Evolutionary conservation across 2,113 vertebrate species (phyloP).

Genomic region (Erythrocebus patas): DNA sequence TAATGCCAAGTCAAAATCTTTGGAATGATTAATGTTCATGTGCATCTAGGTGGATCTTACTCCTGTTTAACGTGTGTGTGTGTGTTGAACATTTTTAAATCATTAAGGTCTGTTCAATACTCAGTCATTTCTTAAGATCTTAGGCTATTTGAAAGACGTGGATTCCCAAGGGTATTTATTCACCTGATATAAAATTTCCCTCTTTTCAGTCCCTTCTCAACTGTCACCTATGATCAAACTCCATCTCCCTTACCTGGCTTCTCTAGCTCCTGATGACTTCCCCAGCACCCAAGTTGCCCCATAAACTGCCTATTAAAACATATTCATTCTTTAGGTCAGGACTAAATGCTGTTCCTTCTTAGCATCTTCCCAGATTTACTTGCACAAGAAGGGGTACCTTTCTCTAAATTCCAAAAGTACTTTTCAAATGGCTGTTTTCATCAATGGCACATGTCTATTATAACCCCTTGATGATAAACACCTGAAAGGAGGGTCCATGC

Average conservation of each 20-base stretch:
- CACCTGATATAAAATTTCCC: rapidly evolving
- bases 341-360: rapidly evolving
- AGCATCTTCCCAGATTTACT: rapidly evolving
- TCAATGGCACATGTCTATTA: background rate
- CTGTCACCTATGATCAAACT: rapidly evolving
- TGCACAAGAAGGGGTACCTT: rapidly evolving
- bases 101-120: background rate
- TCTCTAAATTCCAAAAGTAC: background rate
- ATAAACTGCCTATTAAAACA: background rate
- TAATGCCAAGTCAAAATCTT: no score
- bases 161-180: rapidly evolving
- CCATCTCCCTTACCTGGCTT: rapidly evolving
- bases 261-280: no score
- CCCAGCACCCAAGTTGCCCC: background rate
- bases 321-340: background rate
- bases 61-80: background rate
- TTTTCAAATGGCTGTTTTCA: background rate
- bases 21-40: rapidly evolving
- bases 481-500: no score
- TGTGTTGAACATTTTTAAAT: background rate
- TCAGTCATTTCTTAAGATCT: background rate
- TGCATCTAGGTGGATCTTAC: background rate
- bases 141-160: background rate
- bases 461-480: no score
- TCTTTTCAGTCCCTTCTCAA: background rate